Evolutionary conservation across 2,113 vertebrate genomes (phyloP).

Genomic region (Polyodon spathula): DNA sequence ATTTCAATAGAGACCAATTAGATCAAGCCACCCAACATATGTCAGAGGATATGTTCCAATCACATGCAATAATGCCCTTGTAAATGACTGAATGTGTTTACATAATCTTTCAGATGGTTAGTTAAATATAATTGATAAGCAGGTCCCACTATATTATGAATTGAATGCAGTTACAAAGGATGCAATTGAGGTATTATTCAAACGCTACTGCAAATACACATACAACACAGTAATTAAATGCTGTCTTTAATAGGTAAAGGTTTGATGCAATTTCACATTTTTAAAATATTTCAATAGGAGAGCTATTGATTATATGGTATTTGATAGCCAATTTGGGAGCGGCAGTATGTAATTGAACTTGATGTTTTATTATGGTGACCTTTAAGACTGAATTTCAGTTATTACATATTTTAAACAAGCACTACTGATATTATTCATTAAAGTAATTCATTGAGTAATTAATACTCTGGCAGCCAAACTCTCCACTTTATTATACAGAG

Average conservation of each 20-base stretch:
- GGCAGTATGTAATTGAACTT: slow-evolving; percentile 21
- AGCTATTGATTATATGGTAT: slow-evolving; percentile 18
- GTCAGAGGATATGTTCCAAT: slow-evolving; percentile 1
- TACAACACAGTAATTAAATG: slow-evolving; percentile 19
- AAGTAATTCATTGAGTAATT: too few species aligned
- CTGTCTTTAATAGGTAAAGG: slow-evolving; percentile 12
- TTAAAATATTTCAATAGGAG: slow-evolving; percentile 14
- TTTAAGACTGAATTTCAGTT: slow-evolving; percentile 25
- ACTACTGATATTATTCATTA: slow-evolving; percentile 20
- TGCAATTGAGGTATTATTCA: slow-evolving; percentile 14
- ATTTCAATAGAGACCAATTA: slow-evolving; percentile 3
- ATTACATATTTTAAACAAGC: slow-evolving; percentile 24
- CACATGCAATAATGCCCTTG: slow-evolving; percentile 2
- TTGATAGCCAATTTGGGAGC: slow-evolving; percentile 21
- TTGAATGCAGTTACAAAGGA: slow-evolving; percentile 5
- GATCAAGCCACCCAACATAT: slow-evolving; percentile 1
- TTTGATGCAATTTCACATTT: slow-evolving; percentile 18
- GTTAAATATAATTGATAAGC: slow-evolving; percentile 14
- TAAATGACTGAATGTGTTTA: slow-evolving; percentile 8
- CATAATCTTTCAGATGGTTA: slow-evolving; percentile 5
- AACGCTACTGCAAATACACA: slow-evolving; percentile 11
- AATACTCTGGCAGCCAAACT: too few species aligned
- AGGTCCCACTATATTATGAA: slow-evolving; percentile 9
- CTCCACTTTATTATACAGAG: too few species aligned
- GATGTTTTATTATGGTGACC: slow-evolving; percentile 25